phyloP scores from a whole-genome alignment of 2,888 invertebrate genomes.

The Phymatocera aterrima region DNA sequence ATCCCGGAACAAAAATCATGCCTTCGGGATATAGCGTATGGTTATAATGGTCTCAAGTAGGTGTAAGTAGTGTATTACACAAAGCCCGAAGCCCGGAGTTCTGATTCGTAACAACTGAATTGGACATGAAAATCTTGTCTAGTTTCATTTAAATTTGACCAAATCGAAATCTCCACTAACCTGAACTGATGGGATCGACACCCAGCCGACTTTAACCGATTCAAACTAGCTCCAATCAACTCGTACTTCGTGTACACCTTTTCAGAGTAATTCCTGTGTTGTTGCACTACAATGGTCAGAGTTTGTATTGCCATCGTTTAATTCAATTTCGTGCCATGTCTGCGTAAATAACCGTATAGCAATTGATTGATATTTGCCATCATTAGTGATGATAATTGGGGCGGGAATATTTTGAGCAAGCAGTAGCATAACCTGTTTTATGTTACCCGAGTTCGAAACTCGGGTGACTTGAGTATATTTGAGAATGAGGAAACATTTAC shows the following conservation, averaged over 20 bases:
- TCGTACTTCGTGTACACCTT: neutral
- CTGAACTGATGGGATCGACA: neutral
- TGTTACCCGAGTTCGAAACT: neutral
- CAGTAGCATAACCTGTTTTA: neutral
- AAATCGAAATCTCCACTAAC: neutral
- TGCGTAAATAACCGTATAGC: neutral
- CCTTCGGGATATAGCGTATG: neutral
- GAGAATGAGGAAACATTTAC: neutral
- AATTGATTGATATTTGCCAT: constrained; percentile 22
- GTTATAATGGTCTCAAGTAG: no score
- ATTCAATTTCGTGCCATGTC: constrained; percentile 6
- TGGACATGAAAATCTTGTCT: neutral
- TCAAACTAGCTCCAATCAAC: constrained; percentile 18
- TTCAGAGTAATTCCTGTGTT: neutral
- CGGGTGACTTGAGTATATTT: neutral
- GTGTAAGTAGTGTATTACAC: no score
- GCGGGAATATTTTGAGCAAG: neutral
- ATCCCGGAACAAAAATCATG: neutral
- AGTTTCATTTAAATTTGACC: constrained; percentile 1
- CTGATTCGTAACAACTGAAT: neutral
- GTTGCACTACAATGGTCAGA: neutral
- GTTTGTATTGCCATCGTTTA: neutral
- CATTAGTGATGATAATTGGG: neutral
- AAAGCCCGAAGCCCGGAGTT: no score
- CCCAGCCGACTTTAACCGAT: constrained; percentile 1